phyloP scores from a whole-genome alignment of 2,113 vertebrate genomes.

The Colius striatus region DNA sequence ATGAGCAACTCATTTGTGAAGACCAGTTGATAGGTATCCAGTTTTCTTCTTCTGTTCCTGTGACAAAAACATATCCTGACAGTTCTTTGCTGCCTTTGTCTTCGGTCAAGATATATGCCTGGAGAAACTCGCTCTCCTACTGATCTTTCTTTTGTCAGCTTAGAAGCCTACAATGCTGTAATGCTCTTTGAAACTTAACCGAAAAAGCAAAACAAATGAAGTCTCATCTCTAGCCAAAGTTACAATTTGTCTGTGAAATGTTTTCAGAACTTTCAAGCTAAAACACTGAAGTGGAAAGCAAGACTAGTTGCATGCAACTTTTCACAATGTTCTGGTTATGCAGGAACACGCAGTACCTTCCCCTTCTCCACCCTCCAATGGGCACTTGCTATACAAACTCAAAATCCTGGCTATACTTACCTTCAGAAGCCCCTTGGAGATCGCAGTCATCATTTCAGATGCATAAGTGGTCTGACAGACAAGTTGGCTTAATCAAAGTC shows the following conservation, averaged over 20 bases:
- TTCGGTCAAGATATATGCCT: not conserved
- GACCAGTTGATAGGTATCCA: not conserved
- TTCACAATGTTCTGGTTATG: not conserved
- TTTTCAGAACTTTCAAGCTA: not conserved
- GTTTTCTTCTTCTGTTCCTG: not conserved
- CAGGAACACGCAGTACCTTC: not conserved
- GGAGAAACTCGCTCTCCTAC: not conserved
- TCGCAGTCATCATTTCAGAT: not conserved
- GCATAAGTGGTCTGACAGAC: not conserved
- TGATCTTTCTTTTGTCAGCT: not conserved
- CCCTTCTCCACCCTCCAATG: not conserved
- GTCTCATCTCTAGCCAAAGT: not conserved
- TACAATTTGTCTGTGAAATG: not conserved
- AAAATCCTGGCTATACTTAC: not conserved
- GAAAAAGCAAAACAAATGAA: not conserved
- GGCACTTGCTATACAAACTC: not conserved
- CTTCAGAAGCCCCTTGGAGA: not conserved
- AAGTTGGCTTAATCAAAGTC: not conserved
- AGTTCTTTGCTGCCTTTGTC: not conserved
- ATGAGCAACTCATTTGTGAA: not conserved
- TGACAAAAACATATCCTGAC: not conserved
- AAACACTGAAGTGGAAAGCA: not conserved
- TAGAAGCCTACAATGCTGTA: not conserved
- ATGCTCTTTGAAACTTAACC: not conserved
- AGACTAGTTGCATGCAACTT: accelerated